Conservation (phyloP, 2,888 invertebrate genomes). For the Pediacus dermestoides region DNA sequence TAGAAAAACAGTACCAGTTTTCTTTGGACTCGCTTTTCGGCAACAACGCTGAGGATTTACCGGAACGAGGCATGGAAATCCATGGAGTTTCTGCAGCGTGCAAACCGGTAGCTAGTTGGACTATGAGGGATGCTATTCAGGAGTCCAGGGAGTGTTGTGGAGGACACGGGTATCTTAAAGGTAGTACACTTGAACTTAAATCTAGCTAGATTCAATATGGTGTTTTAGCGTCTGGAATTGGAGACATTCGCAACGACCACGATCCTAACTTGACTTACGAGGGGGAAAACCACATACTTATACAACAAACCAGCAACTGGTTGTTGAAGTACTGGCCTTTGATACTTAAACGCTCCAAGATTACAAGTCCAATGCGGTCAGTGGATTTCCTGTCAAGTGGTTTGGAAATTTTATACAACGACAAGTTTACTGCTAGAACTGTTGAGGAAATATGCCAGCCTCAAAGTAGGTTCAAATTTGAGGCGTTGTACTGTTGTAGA, state of each 20-base stretch:
- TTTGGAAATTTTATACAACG: slow-evolving; percentile 52
- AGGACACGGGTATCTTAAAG: slow-evolving; percentile 85
- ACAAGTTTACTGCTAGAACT: slow-evolving; percentile 54
- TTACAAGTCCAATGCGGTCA: slow-evolving; percentile 62
- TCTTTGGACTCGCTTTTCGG: slow-evolving; percentile 21
- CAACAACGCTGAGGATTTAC: slow-evolving; percentile 32
- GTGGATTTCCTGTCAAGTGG: slow-evolving; percentile 61
- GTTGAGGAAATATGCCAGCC: slow-evolving; percentile 54
- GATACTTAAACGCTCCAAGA: slow-evolving; percentile 43
- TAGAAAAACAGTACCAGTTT: slow-evolving; percentile 31
- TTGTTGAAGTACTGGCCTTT: slow-evolving; percentile 61
- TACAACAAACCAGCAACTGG: slow-evolving; percentile 82
- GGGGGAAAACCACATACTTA: slow-evolving; percentile 85
- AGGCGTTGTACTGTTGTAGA: slow-evolving; percentile 54
- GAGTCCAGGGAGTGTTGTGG: slow-evolving; percentile 91
- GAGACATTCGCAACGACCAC: slow-evolving; percentile 72
- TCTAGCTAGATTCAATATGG: too few relatives aligned
- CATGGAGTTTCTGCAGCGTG: slow-evolving; percentile 73
- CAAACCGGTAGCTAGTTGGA: slow-evolving; percentile 82
- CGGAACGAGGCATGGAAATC: slow-evolving; percentile 61
- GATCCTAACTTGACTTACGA: slow-evolving; percentile 89
- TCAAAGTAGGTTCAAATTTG: slow-evolving; percentile 13
- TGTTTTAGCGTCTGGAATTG: slow-evolving; percentile 64
- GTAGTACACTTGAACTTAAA: slow-evolving; percentile 43
- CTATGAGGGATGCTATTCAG: slow-evolving; percentile 80